Base-by-base conservation (phyloP, 2,888 invertebrate species). In the Cataglyphis rosenhaueri region DNA sequence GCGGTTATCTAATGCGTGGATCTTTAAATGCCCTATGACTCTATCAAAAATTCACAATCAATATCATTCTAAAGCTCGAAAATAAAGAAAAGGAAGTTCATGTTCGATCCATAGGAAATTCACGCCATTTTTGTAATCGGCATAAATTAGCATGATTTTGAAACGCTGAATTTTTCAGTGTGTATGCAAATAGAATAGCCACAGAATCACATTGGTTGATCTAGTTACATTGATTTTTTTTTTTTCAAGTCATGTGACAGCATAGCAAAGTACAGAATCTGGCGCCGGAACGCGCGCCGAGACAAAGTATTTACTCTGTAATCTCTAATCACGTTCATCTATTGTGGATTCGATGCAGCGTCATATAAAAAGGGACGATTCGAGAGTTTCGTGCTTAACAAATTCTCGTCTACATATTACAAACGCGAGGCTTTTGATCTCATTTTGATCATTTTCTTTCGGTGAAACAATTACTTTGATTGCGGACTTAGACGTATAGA, bases 341-440 rank as follows among this genome's bases (percentile, higher is more conserved):
- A 32, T 71, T 52, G 48, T 61, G 48, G 38, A 73, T 81, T 81
- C 71, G 83, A 83, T 83, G 65, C 81, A 32, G 71, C 35, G 65
- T 79, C 35, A 52, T 83, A 84, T 74, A 88, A 88, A 85, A 88
- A 85, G 74, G 81, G 86, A 84, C 86, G 83, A 86, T 81, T 81
- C 61, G 48, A 75, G 48, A 75, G 59, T 79, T 68, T 41, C 38
- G 65, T 59, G 48, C 29, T 18, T 35, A 48, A 41, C 65, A 25
- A 38, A 41, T 21, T 75, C 44, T 61, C 41, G 55, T 64, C 84
- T 84, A 86, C 4, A 15, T 62, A 44, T 79, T 71, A 79, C 55
- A 75, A 75, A 87, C 84, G 78, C 84, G 74, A 84, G 82, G 65
- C 65, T 71, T 84, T 86, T 82, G 78, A 82, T 86, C 81, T 41